Conservation (phyloP, 2,113 vertebrate species). For the Cisticola juncidis region DNA sequence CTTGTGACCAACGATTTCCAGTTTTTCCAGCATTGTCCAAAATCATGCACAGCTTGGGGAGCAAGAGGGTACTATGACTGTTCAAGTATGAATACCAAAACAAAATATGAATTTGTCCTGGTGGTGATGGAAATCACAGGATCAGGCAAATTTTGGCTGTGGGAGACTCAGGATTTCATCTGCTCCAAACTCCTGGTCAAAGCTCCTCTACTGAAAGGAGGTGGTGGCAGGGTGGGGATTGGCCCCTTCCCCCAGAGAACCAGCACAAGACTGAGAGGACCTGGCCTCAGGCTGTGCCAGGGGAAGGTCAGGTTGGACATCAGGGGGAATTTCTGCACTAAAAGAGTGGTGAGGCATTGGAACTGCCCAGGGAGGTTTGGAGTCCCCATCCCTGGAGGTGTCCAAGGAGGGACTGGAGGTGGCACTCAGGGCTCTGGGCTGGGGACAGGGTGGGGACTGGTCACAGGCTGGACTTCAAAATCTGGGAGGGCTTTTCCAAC, state of each 20-base stretch:
- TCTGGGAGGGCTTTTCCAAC: background rate
- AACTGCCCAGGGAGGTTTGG: background rate
- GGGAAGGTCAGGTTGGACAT: background rate
- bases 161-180: background rate
- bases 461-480: fast-evolving
- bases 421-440: background rate
- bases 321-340: background rate
- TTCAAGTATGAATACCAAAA: background rate
- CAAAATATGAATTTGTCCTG: background rate
- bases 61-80: background rate
- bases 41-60: background rate
- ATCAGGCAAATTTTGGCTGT: background rate
- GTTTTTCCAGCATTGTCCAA: background rate
- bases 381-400: background rate
- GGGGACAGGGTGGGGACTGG: background rate
- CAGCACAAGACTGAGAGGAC: too few relatives aligned
- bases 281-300: fast-evolving
- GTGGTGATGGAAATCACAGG: background rate
- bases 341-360: background rate
- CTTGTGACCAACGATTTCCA: fast-evolving
- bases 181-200: background rate
- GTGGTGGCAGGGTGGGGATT: background rate
- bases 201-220: background rate
- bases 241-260: too few relatives aligned
- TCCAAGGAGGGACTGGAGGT: fast-evolving